Evolutionary conservation across 2,113 vertebrate species (phyloP).

Genomic region (Scophthalmus maximus): DNA sequence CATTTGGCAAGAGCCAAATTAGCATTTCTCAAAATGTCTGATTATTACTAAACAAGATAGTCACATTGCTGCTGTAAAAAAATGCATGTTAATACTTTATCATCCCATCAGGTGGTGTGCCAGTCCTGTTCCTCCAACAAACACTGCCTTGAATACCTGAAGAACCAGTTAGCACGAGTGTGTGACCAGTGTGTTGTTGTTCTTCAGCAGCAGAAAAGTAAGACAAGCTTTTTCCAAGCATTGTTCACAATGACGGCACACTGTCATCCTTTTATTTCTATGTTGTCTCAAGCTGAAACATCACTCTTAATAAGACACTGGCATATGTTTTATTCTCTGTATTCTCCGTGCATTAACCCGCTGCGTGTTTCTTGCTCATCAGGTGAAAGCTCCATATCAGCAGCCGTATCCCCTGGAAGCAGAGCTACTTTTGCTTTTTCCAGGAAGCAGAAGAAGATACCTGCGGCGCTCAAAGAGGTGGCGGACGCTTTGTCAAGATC

Average conservation of each 20-base stretch:
- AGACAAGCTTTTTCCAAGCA: conserved; percentile 61
- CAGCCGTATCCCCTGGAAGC: conserved; percentile 82
- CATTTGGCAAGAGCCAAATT: neutral
- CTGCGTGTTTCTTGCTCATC: conserved; percentile 21
- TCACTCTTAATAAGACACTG: no score
- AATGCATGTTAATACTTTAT: conserved; percentile 7
- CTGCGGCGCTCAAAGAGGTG: conserved; percentile 95
- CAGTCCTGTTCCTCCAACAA: conserved; percentile 96
- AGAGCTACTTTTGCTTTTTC: conserved; percentile 82
- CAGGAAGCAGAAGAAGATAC: conserved; percentile 94
- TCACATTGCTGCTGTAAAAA: neutral
- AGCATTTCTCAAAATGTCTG: neutral
- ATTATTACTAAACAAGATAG: no score
- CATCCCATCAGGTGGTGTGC: conserved; percentile 89
- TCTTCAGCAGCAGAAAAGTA: conserved; percentile 85
- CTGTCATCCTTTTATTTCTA: neutral
- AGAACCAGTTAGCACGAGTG: conserved; percentile 92
- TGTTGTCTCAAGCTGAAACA: no score
- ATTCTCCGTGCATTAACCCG: no score
- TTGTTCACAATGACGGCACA: neutral
- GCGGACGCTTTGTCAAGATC: neutral
- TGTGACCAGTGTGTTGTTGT: conserved; percentile 92
- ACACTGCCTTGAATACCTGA: conserved; percentile 91
- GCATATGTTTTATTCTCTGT: neutral
- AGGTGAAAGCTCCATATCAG: conserved; percentile 83